Base-by-base conservation (phyloP, 2,888 invertebrate species). In the Magallana nippona region DNA sequence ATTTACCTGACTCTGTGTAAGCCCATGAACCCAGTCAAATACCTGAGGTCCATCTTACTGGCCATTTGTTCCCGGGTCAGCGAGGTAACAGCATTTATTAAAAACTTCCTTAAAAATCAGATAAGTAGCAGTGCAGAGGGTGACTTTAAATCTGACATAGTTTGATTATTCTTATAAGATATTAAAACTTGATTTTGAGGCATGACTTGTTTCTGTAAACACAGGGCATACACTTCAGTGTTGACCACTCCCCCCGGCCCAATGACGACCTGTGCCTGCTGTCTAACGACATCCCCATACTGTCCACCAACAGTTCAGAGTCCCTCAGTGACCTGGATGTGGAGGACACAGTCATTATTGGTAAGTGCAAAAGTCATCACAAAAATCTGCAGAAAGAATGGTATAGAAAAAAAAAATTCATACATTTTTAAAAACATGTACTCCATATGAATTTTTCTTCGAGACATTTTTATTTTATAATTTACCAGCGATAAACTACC, bases 211-310 rank as follows among this genome's bases (percentile, higher is more conserved):
- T 22, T 60, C 17, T 58, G 79, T 57, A 5, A 78, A 87, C 82
- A 27, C 80, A 90, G 89, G 87, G 85, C 77, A 88, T 88, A 10
- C 82, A 88, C 82, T 88, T 88, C 79, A 88, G 80, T 63, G 83
- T 89, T 11, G 88, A 90, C 17, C 84, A 86, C 60, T 80, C 88
- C 32, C 83, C 85, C 1, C 82, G 85, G 56, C 82, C 85, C 55
- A 85, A 86, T 55, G 87, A 88, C 83, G 89, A 90, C 62, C 87
- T 90, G 56, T 87, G 82, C 77, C 83, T 90, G 32, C 81, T 91
- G 82, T 91, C 91, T 15, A 91, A 91, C 86, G 90, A 91, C 83
- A 91, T 91, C 79, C 90, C 90, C 17, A 62, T 84, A 56, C 88
- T 89, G 11, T 78, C 82, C 58, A 89, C 90, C 17, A 81, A 82